These are phyloP conservation scores for Eulithis testata DNA, from an alignment of 2,888 invertebrate genomes.

Conservation along the genomic window DNA sequence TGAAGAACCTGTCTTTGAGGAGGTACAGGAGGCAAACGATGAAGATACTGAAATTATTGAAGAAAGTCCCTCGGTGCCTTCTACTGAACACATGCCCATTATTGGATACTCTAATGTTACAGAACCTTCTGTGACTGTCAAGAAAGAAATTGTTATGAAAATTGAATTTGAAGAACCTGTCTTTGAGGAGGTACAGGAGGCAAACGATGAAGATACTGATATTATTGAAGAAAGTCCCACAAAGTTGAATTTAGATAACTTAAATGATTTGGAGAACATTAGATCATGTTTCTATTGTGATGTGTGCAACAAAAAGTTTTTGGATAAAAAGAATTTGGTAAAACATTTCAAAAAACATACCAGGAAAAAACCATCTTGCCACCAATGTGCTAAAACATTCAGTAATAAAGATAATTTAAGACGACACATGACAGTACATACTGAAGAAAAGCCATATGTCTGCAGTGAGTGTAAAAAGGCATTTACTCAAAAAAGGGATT, in stretches of 20 bases:
- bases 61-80: background rate
- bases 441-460: background rate
- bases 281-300: background rate
- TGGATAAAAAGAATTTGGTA: background rate
- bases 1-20: background rate
- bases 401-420: background rate
- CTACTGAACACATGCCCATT: background rate
- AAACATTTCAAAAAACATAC: background rate
- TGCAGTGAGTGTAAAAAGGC: too few relatives aligned
- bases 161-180: background rate
- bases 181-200: background rate
- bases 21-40: background rate
- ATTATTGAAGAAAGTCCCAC: background rate
- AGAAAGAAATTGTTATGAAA: background rate
- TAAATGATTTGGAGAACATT: background rate
- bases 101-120: background rate
- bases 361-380: background rate
- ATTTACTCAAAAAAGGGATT: too few relatives aligned
- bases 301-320: background rate
- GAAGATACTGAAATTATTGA: background rate
- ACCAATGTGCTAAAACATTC: background rate
- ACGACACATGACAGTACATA: background rate
- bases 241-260: background rate
- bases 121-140: background rate
- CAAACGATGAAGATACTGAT: background rate